Evolutionary conservation across 2,113 vertebrate species (phyloP), one percentile per base, ranked within the genome.

Genomic region (Corvus cornix): DNA sequence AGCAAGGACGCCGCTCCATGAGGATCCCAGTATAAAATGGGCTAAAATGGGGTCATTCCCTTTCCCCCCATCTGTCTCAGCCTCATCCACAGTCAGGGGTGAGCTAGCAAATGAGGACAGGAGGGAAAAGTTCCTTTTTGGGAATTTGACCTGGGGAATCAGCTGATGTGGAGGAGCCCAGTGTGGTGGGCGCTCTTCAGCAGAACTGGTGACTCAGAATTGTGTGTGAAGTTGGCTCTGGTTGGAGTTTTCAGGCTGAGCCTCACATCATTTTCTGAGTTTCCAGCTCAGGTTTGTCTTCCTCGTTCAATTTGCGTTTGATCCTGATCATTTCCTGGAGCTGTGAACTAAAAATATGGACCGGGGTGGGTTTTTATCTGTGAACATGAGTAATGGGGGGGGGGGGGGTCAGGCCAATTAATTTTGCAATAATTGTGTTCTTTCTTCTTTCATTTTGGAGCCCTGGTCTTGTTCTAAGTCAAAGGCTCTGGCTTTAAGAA

Each of bases 21-120:
- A 62, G 31, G 33, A 55, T 74, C 24, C 22, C 9, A 1, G 4
- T 41, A 33, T 21, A 46, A 49, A 37, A 20, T 39, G 13, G 44
- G 24, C 18, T 60, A 9, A 58, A 86, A 9, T 14, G 28, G 13
- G 10, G 0, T 55, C 8, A 48, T 89, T 85, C 10, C 11, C 33
- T 48, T 78, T 16, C 2, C 2, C 13, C 6, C 2, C 8, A 0
- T 17, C 4, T 21, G 5, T 8, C 15, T 33, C 4, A 2, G 37
- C 9, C 20, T 53, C 53, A 30, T 15, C 17, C 30, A 10, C n/a
- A 28, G 7, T 16, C 37, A 60, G 28, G 24, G 26, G 6, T 51
- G 37, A 76, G 27, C 35, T 60, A 2, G 28, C 26, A 79, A 44
- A 58, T 26, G 10, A 13, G n/a, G 22, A 4, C 5, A 16, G 26